Evolutionary conservation across 2,797 vertebrate species (phyloP).

Genomic region (Cirrhinus mrigala): DNA sequence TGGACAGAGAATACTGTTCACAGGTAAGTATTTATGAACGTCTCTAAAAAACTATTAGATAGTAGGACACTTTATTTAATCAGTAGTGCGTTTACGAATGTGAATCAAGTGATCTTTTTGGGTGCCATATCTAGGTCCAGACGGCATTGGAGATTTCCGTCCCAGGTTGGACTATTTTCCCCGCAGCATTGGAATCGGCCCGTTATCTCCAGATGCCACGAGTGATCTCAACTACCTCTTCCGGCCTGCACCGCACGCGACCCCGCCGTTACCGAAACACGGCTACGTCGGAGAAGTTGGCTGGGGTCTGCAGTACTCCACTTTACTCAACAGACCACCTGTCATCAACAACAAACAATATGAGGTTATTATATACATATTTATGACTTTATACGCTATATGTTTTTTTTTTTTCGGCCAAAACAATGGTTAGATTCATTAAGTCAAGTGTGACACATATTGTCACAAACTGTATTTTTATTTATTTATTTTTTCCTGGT

Average conservation of each 20-base stretch:
- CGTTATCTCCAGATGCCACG: conserved; percentile 69
- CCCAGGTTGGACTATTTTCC: conserved; percentile 70
- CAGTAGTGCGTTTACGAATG: background rate
- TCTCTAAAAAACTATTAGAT: background rate
- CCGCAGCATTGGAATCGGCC: conserved; percentile 68
- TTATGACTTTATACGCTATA: too few species aligned
- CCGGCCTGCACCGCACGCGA: conserved; percentile 59
- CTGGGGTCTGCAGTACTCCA: conserved; percentile 75
- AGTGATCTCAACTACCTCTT: conserved; percentile 77
- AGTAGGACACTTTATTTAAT: background rate
- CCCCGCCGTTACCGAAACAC: conserved; percentile 61
- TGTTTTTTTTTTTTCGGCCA: too few species aligned
- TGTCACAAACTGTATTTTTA: background rate
- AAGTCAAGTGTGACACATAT: background rate
- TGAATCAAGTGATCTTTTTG: background rate
- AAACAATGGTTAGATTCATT: background rate
- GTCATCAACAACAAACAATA: conserved; percentile 76
- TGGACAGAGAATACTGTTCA: conserved; percentile 80
- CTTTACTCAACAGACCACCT: conserved; percentile 70
- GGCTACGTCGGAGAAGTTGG: conserved; percentile 73
- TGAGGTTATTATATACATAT: conserved; percentile 77
- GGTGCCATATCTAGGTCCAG: conserved; percentile 74
- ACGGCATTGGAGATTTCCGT: conserved; percentile 77
- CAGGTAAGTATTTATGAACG: conserved; percentile 70
- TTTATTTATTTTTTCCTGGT: too few species aligned